A percentile compares a stretch with the other conserved stretches of the same genome.
Evolutionary conservation across 2,888 invertebrate genomes (phyloP).

Genomic region (Aspidiotus destructor): DNA sequence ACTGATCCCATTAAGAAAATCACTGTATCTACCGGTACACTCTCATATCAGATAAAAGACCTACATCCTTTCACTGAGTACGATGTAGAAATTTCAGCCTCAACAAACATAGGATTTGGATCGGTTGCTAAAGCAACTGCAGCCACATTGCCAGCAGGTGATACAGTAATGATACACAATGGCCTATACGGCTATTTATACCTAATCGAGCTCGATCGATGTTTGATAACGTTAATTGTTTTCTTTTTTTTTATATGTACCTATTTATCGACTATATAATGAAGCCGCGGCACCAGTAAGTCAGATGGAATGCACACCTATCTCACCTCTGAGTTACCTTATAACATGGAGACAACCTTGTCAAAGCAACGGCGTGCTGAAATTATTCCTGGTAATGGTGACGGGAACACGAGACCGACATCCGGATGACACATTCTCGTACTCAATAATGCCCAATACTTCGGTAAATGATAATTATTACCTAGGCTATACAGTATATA

Average conservation of each 20-base stretch:
- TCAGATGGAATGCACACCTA: background rate
- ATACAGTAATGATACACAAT: background rate
- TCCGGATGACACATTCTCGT: slow-evolving; percentile 2
- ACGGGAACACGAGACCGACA: background rate
- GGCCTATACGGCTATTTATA: too few relatives aligned
- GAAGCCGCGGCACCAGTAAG: background rate
- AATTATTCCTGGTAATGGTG: background rate
- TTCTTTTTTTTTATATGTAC: too few relatives aligned
- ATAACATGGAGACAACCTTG: slow-evolving; percentile 9
- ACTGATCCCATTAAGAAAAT: background rate
- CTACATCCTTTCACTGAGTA: background rate
- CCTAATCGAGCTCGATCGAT: too few relatives aligned
- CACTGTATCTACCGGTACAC: background rate
- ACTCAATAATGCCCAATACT: background rate
- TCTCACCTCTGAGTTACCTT: background rate
- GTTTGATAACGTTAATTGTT: too few relatives aligned
- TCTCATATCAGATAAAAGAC: background rate
- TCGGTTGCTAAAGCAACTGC: background rate
- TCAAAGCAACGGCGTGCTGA: background rate
- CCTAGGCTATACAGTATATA: too few relatives aligned
- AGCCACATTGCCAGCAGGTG: background rate
- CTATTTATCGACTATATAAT: too few relatives aligned
- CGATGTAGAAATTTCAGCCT: background rate
- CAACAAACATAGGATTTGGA: background rate
- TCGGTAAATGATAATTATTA: background rate